Percentiles rank a stretch among this genome's conserved stretches.
Evolutionary conservation across 2,888 invertebrate genomes (phyloP).

Genomic region (Agrilus biguttatus): DNA sequence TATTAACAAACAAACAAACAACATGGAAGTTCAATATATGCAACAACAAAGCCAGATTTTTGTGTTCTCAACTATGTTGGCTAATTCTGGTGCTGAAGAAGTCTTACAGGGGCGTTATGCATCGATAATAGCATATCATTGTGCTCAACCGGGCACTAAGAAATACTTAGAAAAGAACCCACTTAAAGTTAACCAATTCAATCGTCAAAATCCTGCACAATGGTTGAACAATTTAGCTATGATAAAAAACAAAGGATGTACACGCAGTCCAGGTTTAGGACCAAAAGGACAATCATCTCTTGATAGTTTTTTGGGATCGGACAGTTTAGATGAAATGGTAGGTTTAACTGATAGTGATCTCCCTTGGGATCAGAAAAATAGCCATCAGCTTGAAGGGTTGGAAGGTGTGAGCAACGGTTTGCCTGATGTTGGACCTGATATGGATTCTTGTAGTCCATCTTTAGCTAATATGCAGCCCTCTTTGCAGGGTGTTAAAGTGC

Average conservation of each 20-base stretch:
- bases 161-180: slow-evolving; percentile 92
- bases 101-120: slow-evolving; percentile 80
- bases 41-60: slow-evolving; percentile 97
- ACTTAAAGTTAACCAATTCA: slow-evolving; percentile 75
- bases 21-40: slow-evolving; percentile 77
- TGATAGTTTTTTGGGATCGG: slow-evolving; percentile 28
- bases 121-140: slow-evolving; percentile 88
- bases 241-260: slow-evolving; percentile 56
- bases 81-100: slow-evolving; percentile 89
- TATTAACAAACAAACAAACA: slow-evolving; percentile 62
- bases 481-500: slow-evolving; percentile 69
- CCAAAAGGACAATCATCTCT: slow-evolving; percentile 25
- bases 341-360: slow-evolving; percentile 29
- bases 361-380: slow-evolving; percentile 37
- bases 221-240: slow-evolving; percentile 67
- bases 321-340: slow-evolving; percentile 32
- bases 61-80: slow-evolving; percentile 88
- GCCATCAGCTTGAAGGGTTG: slow-evolving; percentile 27
- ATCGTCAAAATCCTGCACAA: slow-evolving; percentile 67
- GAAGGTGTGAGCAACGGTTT: slow-evolving; percentile 30
- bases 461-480: slow-evolving; percentile 42
- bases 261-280: slow-evolving; percentile 38
- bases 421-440: slow-evolving; percentile 28
- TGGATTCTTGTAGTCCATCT: slow-evolving; percentile 38
- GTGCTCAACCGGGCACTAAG: slow-evolving; percentile 89